phyloP scores from a whole-genome alignment of 2,113 vertebrate genomes.

The Heliornis fulica region DNA sequence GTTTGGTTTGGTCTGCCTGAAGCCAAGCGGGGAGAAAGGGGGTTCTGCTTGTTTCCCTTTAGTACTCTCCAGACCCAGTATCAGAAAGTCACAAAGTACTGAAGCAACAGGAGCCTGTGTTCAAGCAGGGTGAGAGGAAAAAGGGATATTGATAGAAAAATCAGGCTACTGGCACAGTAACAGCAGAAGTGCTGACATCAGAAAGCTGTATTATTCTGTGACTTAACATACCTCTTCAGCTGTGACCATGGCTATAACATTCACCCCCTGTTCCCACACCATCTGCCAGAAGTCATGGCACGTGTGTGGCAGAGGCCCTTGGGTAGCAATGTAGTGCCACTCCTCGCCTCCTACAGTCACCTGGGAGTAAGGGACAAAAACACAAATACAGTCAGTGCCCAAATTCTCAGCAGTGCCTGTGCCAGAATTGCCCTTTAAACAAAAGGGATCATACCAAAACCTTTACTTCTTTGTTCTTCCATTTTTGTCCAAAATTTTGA shows the following conservation, averaged over 20 bases:
- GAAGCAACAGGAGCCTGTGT: neutral
- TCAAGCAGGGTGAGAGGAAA: neutral
- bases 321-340: slow-evolving; percentile 95
- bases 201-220: neutral
- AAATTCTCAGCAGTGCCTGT: neutral
- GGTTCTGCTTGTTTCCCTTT: neutral
- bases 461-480: neutral
- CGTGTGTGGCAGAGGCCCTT: slow-evolving; percentile 90
- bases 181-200: neutral
- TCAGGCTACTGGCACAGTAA: neutral
- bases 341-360: slow-evolving; percentile 89
- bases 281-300: slow-evolving; percentile 98
- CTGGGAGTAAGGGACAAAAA: slow-evolving; percentile 59
- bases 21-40: neutral
- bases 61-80: neutral
- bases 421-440: neutral
- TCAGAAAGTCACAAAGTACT: neutral
- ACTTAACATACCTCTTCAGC: slow-evolving; percentile 86
- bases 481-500: neutral
- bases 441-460: neutral
- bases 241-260: slow-evolving; percentile 95
- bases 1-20: slow-evolving; percentile 49
- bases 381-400: neutral
- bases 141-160: neutral
- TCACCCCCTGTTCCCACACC: slow-evolving; percentile 95